These are phyloP conservation scores for Ovibos moschatus DNA, from an alignment of 2,113 vertebrate genomes.

Conservation along the genomic window DNA sequence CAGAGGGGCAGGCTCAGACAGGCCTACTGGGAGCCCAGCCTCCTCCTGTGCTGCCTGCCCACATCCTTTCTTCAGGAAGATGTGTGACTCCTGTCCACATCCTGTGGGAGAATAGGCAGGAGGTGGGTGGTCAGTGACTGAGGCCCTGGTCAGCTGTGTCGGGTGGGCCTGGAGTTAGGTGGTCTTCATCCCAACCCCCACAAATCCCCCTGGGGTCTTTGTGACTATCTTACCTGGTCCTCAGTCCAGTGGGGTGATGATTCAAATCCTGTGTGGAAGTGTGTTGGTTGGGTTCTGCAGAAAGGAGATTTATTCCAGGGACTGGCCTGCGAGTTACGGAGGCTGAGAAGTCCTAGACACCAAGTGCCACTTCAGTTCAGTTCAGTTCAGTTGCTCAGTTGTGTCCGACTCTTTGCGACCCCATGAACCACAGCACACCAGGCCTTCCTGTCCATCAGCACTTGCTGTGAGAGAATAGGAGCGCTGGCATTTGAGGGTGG, in stretches of 20 bases:
- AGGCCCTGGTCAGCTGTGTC: not conserved
- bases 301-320: not conserved
- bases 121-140: not conserved
- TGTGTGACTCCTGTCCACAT: not conserved
- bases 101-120: not conserved
- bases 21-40: not conserved
- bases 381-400: not conserved
- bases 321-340: not conserved
- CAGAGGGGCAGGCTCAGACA: too few species aligned
- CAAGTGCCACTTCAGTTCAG: not conserved
- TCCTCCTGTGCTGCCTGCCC: not conserved
- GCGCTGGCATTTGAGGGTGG: rapidly evolving
- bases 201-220: not conserved
- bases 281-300: not conserved
- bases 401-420: not conserved
- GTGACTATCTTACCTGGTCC: not conserved
- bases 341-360: not conserved
- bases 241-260: not conserved
- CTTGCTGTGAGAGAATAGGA: not conserved
- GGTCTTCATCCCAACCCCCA: not conserved
- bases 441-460: not conserved
- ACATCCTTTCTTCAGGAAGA: not conserved
- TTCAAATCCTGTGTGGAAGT: not conserved
- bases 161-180: not conserved
- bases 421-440: not conserved